Base-by-base conservation (phyloP, 1,140 invertebrate genomes). In the Neelides sp. region DNA sequence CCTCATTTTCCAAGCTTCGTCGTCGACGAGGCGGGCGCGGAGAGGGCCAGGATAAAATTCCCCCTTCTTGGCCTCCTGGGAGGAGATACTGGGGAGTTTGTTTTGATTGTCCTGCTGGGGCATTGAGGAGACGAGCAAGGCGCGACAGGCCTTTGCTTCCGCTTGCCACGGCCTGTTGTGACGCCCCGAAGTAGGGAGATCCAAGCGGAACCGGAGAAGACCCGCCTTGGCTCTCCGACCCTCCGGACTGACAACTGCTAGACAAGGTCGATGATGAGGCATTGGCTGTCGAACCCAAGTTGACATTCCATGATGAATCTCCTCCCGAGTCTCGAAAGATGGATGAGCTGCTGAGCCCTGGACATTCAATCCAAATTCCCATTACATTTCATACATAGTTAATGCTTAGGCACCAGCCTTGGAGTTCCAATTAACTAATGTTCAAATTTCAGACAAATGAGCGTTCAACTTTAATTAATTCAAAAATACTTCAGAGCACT, bases 91-190 rank as follows among this genome's bases (percentile, higher is more conserved):
- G 37, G 15, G 37, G 10, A 15, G 15, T 8, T 40, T 40, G 37
- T 8, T 40, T 40, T 20, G 37, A 19, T 7, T 40, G 5, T n/a
- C 66, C 68, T 4, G 3, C 10, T 52, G 73, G 59, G 64, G 81
- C 77, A 59, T 82, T 80, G 39, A 85, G 70, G 26, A 84, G 69
- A 54, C 77, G 72, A 5, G 80, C 76, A 23, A 85, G 68, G 28
- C 78, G 73, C 45, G 77, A 77, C 19, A 83, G 72, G 5, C 79
- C 68, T 13, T 74, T 75, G 63, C 59, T 72, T 63, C 23, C 23
- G 32, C 17, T 49, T 41, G 1, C 15, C n/a, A 34, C 52, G 17
- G 28, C 19, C 3, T 15, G 32, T 19, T 17, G 30, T n/a, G n/a
- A n/a, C n/a, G n/a, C n/a, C n/a, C n/a, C n/a, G n/a, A n/a, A n/a